Percentiles rank a stretch among this genome's conserved stretches.
These are phyloP conservation scores for Pseudeuparius sepicola DNA, from an alignment of 2,888 invertebrate species.

Conservation along the genomic window DNA sequence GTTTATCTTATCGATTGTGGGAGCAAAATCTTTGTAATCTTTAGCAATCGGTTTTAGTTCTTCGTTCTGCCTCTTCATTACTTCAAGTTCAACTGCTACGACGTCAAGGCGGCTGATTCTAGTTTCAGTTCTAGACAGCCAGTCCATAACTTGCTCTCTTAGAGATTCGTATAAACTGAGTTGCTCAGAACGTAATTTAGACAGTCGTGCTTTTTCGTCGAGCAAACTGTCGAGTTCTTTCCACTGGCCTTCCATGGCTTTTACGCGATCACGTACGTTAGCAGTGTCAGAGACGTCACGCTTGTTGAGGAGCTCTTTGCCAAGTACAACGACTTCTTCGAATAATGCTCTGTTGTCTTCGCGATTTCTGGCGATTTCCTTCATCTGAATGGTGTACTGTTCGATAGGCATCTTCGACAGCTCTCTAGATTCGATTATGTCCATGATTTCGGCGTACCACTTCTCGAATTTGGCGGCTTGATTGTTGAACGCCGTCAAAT, in stretches of 20 bases:
- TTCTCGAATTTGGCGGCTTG: slow-evolving; percentile 60
- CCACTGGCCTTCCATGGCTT: slow-evolving; percentile 80
- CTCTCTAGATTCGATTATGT: slow-evolving; percentile 65
- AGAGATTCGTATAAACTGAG: slow-evolving; percentile 76
- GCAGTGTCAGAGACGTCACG: slow-evolving; percentile 85
- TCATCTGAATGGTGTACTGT: slow-evolving; percentile 50
- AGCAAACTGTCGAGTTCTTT: slow-evolving; percentile 71
- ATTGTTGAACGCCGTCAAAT: slow-evolving; percentile 56
- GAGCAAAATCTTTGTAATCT: slow-evolving; percentile 78
- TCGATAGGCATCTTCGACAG: slow-evolving; percentile 55
- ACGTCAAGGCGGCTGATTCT: slow-evolving; percentile 67
- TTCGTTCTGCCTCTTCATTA: slow-evolving; percentile 72
- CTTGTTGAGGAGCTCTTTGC: slow-evolving; percentile 69
- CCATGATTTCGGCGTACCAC: slow-evolving; percentile 59
- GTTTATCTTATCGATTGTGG: slow-evolving; percentile 82
- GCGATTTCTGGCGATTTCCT: slow-evolving; percentile 38
- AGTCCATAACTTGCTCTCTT: slow-evolving; percentile 71
- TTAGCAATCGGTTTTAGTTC: slow-evolving; percentile 77
- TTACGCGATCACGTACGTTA: slow-evolving; percentile 72
- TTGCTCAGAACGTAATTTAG: slow-evolving; percentile 77
- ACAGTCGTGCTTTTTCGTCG: slow-evolving; percentile 76
- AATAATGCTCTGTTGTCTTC: slow-evolving; percentile 51
- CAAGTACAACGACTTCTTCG: slow-evolving; percentile 71
- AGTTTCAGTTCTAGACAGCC: slow-evolving; percentile 74
- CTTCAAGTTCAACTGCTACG: slow-evolving; percentile 81